These are phyloP conservation scores for Pyrrhosoma nymphula DNA, from an alignment of 2,888 invertebrate genomes.

Conservation along the genomic window DNA sequence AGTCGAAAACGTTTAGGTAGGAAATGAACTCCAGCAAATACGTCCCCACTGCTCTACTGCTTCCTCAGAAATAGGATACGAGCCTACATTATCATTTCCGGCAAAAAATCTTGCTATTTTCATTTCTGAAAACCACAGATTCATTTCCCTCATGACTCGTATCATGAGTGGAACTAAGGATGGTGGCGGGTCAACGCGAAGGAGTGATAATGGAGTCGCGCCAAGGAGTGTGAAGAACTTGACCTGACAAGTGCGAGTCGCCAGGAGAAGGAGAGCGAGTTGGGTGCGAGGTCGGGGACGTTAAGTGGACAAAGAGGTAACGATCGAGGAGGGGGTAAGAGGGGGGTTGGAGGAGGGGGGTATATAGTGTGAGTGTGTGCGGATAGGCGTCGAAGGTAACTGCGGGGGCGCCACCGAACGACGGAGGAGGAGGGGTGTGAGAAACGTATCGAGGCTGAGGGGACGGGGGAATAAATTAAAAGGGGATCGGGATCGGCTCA, in stretches of 20 bases:
- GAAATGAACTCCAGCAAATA: too few relatives aligned
- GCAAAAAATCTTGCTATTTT: not conserved
- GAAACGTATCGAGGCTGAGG: slow-evolving; percentile 11
- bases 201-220: not conserved
- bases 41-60: too few relatives aligned
- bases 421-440: not conserved
- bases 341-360: not conserved
- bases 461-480: slow-evolving; percentile 21
- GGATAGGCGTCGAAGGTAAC: not conserved
- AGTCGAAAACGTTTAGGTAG: too few relatives aligned
- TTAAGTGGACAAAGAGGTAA: not conserved
- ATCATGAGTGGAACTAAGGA: not conserved
- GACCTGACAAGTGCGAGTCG: not conserved
- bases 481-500: not conserved
- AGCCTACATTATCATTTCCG: too few relatives aligned
- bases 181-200: not conserved
- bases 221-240: not conserved
- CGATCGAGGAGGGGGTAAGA: not conserved
- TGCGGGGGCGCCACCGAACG: not conserved
- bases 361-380: not conserved
- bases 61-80: too few relatives aligned
- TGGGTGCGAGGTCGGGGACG: not conserved
- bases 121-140: not conserved
- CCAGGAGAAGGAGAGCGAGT: not conserved
- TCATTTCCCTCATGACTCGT: not conserved